Evolutionary conservation across 92 coral and sea anemone species (phyloP).

Genomic region (Diadumene lineata): DNA sequence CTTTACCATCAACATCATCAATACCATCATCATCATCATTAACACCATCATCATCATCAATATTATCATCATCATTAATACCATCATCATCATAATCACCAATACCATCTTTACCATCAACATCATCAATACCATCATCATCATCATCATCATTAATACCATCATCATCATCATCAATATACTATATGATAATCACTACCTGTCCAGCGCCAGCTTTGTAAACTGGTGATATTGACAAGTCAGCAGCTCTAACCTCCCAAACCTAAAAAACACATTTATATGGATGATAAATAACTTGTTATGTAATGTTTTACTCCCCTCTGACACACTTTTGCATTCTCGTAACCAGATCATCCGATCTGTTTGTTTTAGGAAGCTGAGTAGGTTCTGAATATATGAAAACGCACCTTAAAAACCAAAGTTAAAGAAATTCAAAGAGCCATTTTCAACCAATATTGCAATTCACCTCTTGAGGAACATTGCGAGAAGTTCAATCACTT

Average conservation of each 20-base stretch:
- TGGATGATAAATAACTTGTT: background rate
- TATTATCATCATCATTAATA: background rate
- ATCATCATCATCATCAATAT: background rate
- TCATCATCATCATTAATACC: background rate
- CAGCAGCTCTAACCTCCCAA: slow-evolving; percentile 99
- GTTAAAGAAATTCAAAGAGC: no score
- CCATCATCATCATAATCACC: slow-evolving; percentile 2
- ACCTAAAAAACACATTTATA: slow-evolving; percentile 53
- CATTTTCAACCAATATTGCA: no score
- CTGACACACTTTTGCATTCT: no score
- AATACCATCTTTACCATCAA: background rate
- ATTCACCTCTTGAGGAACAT: no score
- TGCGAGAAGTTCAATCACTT: no score
- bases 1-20: background rate
- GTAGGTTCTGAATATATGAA: no score
- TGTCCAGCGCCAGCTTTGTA: slow-evolving; percentile 95
- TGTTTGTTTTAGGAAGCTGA: no score
- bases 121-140: background rate
- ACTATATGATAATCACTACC: no score
- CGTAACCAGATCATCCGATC: no score
- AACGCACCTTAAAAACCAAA: no score
- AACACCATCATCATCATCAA: background rate
- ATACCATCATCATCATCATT: slow-evolving; percentile 1
- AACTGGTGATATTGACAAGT: slow-evolving; percentile 95
- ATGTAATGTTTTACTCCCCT: background rate